Percentiles rank a stretch among this genome's conserved stretches.
phyloP scores from a whole-genome alignment of 1,140 invertebrate genomes.

The Trichonephila inaurata region DNA sequence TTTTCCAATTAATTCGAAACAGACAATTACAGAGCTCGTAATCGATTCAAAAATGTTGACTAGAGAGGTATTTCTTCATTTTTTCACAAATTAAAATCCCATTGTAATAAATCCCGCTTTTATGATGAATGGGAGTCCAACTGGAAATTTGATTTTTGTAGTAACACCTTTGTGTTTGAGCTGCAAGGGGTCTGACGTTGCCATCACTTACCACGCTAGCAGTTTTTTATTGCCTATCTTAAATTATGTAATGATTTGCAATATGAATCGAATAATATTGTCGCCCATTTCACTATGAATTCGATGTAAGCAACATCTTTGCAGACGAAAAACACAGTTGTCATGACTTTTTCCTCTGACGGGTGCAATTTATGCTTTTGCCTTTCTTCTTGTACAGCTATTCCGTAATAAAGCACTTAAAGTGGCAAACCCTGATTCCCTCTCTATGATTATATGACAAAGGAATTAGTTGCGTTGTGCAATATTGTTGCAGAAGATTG shows the following conservation, averaged over 20 bases:
- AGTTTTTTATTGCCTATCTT: background rate
- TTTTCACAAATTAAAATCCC: background rate
- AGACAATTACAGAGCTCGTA: background rate
- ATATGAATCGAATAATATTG: background rate
- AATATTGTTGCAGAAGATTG: background rate
- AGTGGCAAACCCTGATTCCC: background rate
- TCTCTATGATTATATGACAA: background rate
- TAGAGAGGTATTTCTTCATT: background rate
- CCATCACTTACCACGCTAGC: background rate
- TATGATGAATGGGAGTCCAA: background rate
- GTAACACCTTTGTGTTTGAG: background rate
- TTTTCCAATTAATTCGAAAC: background rate
- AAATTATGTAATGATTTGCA: background rate
- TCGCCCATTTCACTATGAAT: background rate
- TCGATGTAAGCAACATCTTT: background rate
- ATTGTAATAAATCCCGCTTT: background rate
- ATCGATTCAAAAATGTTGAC: background rate
- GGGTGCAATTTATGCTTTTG: background rate
- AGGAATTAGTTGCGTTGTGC: background rate
- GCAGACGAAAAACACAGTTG: background rate
- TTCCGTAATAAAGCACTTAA: background rate
- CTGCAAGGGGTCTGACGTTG: background rate
- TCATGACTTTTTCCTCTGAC: background rate
- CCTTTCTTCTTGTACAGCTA: background rate
- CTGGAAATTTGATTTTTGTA: background rate